Evolutionary conservation across 2,113 vertebrate species (phyloP).

Genomic region (Vulpes ferrilata): DNA sequence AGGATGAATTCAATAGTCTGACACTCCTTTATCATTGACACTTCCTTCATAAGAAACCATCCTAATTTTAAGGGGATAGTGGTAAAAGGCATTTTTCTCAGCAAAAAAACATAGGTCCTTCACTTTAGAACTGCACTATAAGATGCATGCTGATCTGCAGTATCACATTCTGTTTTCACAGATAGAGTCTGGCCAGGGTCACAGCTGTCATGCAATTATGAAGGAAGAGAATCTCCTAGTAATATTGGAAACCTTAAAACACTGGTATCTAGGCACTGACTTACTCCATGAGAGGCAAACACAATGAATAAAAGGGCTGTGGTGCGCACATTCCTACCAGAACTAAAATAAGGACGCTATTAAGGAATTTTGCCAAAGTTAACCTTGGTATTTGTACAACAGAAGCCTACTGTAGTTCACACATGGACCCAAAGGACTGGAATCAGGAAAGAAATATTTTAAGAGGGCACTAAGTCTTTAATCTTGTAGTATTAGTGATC

Average conservation of each 20-base stretch:
- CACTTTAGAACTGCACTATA: not conserved
- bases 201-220: not conserved
- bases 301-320: not conserved
- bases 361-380: not conserved
- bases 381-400: not conserved
- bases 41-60: not conserved
- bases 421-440: not conserved
- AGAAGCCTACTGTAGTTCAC: not conserved
- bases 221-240: not conserved
- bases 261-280: not conserved
- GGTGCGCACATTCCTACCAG: not conserved
- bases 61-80: not conserved
- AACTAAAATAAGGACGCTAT: not conserved
- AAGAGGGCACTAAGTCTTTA: not conserved
- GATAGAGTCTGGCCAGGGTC: not conserved
- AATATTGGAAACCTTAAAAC: not conserved
- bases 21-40: not conserved
- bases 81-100: not conserved
- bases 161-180: not conserved
- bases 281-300: not conserved
- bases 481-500: not conserved
- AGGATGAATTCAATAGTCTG: not conserved
- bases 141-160: not conserved
- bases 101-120: not conserved
- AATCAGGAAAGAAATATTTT: not conserved